Percentiles rank a stretch among this genome's conserved stretches.
phyloP scores from a whole-genome alignment of 2,888 invertebrate species.

The Anoplius nigerrimus region DNA sequence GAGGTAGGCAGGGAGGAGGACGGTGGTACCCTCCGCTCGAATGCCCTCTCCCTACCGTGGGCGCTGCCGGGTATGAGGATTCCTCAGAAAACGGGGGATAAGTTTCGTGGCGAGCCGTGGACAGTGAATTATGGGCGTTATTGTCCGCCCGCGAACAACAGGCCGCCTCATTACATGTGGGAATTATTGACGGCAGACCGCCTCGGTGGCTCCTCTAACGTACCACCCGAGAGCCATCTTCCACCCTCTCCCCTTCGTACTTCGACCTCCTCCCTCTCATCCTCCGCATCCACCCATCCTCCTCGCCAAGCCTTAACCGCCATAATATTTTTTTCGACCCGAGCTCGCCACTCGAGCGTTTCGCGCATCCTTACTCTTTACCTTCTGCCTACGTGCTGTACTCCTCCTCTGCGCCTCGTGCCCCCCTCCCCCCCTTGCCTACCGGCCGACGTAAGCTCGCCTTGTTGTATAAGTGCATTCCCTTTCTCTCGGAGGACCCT shows the following conservation, averaged over 20 bases:
- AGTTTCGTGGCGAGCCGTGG: slow-evolving; percentile 51
- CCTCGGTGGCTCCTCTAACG: slow-evolving; percentile 25
- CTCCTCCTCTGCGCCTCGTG: slow-evolving; percentile 32
- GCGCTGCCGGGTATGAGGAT: slow-evolving; percentile 31
- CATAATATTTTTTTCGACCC: slow-evolving; percentile 28
- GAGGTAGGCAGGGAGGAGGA: neutral
- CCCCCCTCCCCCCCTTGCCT: slow-evolving; percentile 26
- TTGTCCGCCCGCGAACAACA: slow-evolving; percentile 67
- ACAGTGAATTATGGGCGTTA: slow-evolving; percentile 65
- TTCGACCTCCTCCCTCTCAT: slow-evolving; percentile 16
- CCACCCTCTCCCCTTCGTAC: slow-evolving; percentile 33
- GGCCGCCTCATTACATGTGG: slow-evolving; percentile 64
- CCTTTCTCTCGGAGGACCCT: slow-evolving; percentile 27
- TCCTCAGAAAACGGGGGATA: slow-evolving; percentile 50
- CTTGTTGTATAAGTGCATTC: slow-evolving; percentile 19
- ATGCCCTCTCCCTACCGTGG: slow-evolving; percentile 17
- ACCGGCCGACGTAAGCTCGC: slow-evolving; percentile 13
- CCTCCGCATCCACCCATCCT: slow-evolving; percentile 15
- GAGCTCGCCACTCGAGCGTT: slow-evolving; percentile 3
- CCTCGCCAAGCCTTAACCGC: slow-evolving; percentile 12
- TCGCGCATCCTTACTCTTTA: slow-evolving; percentile 1
- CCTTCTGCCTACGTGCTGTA: neutral
- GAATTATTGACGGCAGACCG: slow-evolving; percentile 63
- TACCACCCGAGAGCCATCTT: slow-evolving; percentile 34
- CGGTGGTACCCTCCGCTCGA: slow-evolving; percentile 18